Base-by-base conservation (phyloP, 2,888 invertebrate genomes). In the Selenia dentaria region DNA sequence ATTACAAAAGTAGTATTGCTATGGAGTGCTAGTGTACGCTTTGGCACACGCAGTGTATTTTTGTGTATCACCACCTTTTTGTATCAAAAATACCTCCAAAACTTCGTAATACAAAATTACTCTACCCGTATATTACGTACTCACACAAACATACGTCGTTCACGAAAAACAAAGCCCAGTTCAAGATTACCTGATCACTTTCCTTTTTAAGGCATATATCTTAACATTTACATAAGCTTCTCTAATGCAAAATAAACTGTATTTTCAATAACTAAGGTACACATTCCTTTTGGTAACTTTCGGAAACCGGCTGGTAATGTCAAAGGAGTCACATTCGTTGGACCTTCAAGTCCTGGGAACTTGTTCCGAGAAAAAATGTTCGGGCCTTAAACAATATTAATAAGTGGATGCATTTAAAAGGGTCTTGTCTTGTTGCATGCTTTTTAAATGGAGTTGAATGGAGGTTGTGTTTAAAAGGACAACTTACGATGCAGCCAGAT, bases 281-380 rank as follows among this genome's bases (percentile, higher is more conserved):
- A 28, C 22, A 26, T 36, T 51, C 16, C 31, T 13, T 34, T 6
- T 14, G 20, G 5, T 3, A 31, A 11, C 27, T 40, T 50, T 34
- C 33, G 16, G 44, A 54, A 76, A 75, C 81, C 75, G 79, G 75
- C 67, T 64, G 62, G 62, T 69, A 83, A 83, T 79, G 84, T 84
- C 83, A 79, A 73, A 74, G 54, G 69, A 81, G 85, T 85, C 83
- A 85, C 85, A 71, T 84, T 85, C 74, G 61, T 56, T 57, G 67
- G 71, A 73, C 78, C 79, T 79, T 74, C 66, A 54, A 33, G 51
- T 69, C 64, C 67, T 61, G 69, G 57, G 67, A 74, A 65, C 54
- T 55, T 38, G 37, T 52, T 46, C 33, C 1, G 33, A 48, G 44
- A 51, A 42, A 37, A 46, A 46, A 37, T 45, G 40, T 46, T 51